Base-by-base conservation (phyloP, 2,113 vertebrate species). In the Opisthocomus hoazin region DNA sequence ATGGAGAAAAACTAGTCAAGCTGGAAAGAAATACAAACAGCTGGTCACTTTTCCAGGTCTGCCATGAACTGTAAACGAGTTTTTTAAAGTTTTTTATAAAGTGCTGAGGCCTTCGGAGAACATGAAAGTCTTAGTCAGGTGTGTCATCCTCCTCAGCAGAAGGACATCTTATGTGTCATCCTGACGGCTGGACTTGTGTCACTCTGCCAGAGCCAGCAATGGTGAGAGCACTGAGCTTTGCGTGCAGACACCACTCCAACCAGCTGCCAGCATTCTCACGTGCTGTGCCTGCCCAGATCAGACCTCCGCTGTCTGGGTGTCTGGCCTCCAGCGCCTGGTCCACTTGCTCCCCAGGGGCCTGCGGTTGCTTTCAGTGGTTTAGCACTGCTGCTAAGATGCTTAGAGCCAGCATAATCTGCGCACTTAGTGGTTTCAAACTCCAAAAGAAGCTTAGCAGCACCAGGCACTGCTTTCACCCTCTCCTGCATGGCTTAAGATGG, bases 401-500 rank as follows among this genome's bases (percentile, higher is more conserved):
- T 82, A 79, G 36, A 84, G 48, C 18, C 39, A n/a, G 16, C 16
- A 70, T 56, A 75, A 94, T 84, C 94, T 12, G 4, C 10, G 12
- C 65, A 56, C 34, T 94, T 84, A 84, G 65, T 5, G 37, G 81
- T 75, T 94, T 81, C 65, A 71, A 74, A 53, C 84, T 82, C 77
- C 69, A 60, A 48, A 89, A 95, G 77, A 11, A 76, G 93, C 70
- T 97, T 93, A 94, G 36, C 69, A 65, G 65, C 91, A 73, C 45
- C 69, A 89, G 61, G 61, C 3, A 0, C 74, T 89, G 45, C 84
- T 73, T 92, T 68, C 57, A 79, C 65, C 61, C 57, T 51, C 77
- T 68, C 81, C 77, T 68, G n/a, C 36, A 32, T 6, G 26, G 48
- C 51, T 96, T 92, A 71, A 53, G 77, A 30, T 18, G 51, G 27